These are phyloP conservation scores for Caenorhabditis japonica DNA, from an alignment of 2,888 invertebrate species.

Conservation along the genomic window DNA sequence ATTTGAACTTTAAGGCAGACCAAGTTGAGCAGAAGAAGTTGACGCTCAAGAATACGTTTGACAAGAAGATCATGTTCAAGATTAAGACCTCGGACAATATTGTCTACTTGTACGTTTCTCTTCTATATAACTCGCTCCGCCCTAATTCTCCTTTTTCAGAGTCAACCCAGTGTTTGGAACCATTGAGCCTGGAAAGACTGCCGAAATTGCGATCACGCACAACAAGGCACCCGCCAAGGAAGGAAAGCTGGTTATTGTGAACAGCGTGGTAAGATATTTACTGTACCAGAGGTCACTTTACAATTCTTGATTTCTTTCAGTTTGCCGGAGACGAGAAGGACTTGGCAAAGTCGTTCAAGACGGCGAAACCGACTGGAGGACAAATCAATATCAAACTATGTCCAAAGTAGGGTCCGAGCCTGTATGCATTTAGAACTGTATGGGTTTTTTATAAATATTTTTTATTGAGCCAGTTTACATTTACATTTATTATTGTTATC, in stretches of 20 bases:
- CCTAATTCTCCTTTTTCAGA: slow-evolving; percentile 5
- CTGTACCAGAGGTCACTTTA: background rate
- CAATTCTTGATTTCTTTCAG: slow-evolving; percentile 4
- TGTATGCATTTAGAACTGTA: background rate
- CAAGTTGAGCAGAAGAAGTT: slow-evolving; percentile 29
- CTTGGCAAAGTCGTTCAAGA: slow-evolving; percentile 33
- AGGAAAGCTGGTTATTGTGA: slow-evolving; percentile 8
- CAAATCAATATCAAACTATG: slow-evolving; percentile 18
- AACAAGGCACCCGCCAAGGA: slow-evolving; percentile 2
- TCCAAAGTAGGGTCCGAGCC: background rate
- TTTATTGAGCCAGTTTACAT: no score
- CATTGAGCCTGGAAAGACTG: slow-evolving; percentile 1
- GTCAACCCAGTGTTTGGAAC: slow-evolving; percentile 6
- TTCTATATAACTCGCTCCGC: background rate
- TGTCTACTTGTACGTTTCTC: slow-evolving; percentile 12
- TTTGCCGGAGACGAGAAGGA: slow-evolving; percentile 34
- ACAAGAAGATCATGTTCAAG: slow-evolving; percentile 45
- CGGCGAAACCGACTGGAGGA: slow-evolving; percentile 30
- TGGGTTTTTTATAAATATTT: background rate
- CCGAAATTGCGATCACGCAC: slow-evolving; percentile 5
- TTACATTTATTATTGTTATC: no score
- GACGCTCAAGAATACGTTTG: slow-evolving; percentile 23
- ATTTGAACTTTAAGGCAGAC: slow-evolving; percentile 17
- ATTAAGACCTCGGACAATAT: slow-evolving; percentile 27
- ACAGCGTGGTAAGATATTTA: slow-evolving; percentile 8